Base-by-base conservation (phyloP, 2,797 vertebrate species). In the Spatula clypeata region DNA sequence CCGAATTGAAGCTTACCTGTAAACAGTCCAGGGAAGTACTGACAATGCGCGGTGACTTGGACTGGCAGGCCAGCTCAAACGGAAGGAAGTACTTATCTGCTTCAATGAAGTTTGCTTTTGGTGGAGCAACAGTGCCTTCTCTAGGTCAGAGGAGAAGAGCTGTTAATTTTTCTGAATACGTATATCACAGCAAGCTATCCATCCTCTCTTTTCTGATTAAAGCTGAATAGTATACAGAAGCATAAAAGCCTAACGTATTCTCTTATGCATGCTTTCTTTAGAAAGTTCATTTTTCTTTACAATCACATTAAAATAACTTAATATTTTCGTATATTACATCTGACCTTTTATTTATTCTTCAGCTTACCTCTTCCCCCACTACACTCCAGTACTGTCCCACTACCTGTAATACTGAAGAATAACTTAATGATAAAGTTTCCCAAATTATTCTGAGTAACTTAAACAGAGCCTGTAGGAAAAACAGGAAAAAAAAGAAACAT, bases 31-130 rank as follows among this genome's bases (percentile, higher is more conserved):
- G 96, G 2, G 99, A 99, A 3, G 99, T 99, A 96, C 99, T 99
- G 95, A 99, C 99, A 64, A 99, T 99, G 73, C 99, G 98, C 8
- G 99, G 99, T 60, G 99, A 99, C 98, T 99, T 99, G 6, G 99
- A 99, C 96, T 99, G 99, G 97, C 99, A 99, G 38, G 99, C 99
- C 97, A 99, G 95, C 98, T 99, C 99, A 8, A 99, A 99, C 0
- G 99, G 99, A 90, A 99, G 98, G 96, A 99, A 99, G 61, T 99
- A 99, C 96, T 99, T 99, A 98, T 99, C 99, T 2, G 99, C 99
- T 98, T 99, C 99, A n/a, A 99, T 99, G 98, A 99, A 99, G 97
- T 99, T 99, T 54, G 98, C 98, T 98, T 99, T 99, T 89, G 99
- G 99, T 51, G 98, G 98, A 89, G 99, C 98, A 49, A 98, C 98